These are phyloP conservation scores for Lepisosteus oculatus DNA, from an alignment of 2,113 vertebrate species.

Conservation along the genomic window DNA sequence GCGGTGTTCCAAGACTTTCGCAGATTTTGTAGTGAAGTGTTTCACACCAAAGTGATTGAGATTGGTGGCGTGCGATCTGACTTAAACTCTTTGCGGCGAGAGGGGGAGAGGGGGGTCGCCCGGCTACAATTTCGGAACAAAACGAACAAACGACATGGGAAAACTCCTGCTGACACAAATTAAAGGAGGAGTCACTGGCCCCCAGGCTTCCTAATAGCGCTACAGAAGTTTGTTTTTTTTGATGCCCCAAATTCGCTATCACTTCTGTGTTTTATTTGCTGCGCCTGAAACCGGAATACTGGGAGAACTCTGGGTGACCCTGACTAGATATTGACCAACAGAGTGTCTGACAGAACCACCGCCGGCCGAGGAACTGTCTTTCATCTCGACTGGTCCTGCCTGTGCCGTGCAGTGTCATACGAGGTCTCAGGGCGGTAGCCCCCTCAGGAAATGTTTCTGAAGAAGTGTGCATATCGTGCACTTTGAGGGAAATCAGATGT, in stretches of 20 bases:
- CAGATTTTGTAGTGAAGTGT: too few relatives aligned
- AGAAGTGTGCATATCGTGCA: too few relatives aligned
- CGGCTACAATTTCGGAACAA: constrained; percentile 29
- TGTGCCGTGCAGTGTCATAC: too few relatives aligned
- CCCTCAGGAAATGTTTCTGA: too few relatives aligned
- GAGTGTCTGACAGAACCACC: too few relatives aligned
- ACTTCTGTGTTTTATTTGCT: constrained; percentile 55
- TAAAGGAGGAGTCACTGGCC: constrained; percentile 58
- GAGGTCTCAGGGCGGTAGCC: too few relatives aligned
- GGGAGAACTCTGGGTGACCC: constrained; percentile 28
- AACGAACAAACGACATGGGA: constrained; percentile 41
- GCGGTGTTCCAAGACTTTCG: too few relatives aligned
- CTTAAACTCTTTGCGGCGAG: constrained; percentile 26
- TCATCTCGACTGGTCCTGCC: too few relatives aligned
- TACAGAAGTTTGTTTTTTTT: constrained; percentile 47
- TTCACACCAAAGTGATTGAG: too few relatives aligned
- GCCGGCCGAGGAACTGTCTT: too few relatives aligned
- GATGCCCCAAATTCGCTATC: constrained; percentile 30
- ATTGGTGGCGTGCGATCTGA: too few relatives aligned
- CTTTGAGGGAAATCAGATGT: too few relatives aligned
- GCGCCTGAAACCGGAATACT: constrained; percentile 32
- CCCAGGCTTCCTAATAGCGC: constrained; percentile 59
- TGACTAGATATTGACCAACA: constrained; percentile 2
- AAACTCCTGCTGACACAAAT: constrained; percentile 41
- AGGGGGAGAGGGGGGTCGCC: constrained; percentile 42